Evolutionary conservation across 2,797 vertebrate genomes (phyloP).

Genomic region (Coluber constrictor): DNA sequence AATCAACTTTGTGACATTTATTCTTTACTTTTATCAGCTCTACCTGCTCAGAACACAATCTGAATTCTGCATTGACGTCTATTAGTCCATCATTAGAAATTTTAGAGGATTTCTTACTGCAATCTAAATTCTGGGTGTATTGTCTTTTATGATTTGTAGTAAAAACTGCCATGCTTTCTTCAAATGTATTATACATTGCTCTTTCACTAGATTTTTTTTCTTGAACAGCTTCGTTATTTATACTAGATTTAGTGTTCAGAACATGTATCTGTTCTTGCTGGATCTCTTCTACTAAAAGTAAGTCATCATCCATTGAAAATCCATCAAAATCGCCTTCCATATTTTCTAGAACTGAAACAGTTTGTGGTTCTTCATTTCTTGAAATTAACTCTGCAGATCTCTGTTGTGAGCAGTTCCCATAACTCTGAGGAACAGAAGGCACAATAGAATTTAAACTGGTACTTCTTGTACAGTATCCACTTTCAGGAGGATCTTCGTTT

Average conservation of each 20-base stretch:
- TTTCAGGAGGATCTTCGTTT: slow-evolving; percentile 67
- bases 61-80: slow-evolving; percentile 31
- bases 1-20: slow-evolving; percentile 45
- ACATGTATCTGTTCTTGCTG: slow-evolving; percentile 55
- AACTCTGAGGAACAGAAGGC: slow-evolving; percentile 27
- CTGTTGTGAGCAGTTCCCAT: slow-evolving; percentile 24
- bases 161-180: slow-evolving; percentile 26
- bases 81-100: slow-evolving; percentile 35
- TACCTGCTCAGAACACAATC: slow-evolving; percentile 24
- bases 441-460: slow-evolving; percentile 55
- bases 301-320: slow-evolving; percentile 81
- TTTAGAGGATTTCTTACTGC: slow-evolving; percentile 21
- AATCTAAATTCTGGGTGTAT: background rate
- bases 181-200: slow-evolving; percentile 17
- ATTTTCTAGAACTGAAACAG: slow-evolving; percentile 54
- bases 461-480: slow-evolving; percentile 73
- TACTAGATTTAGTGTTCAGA: slow-evolving; percentile 34
- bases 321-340: slow-evolving; percentile 78
- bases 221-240: slow-evolving; percentile 29
- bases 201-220: slow-evolving; percentile 37
- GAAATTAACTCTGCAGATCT: slow-evolving; percentile 37
- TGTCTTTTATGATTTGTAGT: background rate
- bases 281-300: slow-evolving; percentile 74
- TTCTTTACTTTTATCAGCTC: slow-evolving; percentile 31
- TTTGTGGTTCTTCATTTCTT: slow-evolving; percentile 35